Conservation (phyloP, 2,113 vertebrate species). For the Hippolais icterina region DNA sequence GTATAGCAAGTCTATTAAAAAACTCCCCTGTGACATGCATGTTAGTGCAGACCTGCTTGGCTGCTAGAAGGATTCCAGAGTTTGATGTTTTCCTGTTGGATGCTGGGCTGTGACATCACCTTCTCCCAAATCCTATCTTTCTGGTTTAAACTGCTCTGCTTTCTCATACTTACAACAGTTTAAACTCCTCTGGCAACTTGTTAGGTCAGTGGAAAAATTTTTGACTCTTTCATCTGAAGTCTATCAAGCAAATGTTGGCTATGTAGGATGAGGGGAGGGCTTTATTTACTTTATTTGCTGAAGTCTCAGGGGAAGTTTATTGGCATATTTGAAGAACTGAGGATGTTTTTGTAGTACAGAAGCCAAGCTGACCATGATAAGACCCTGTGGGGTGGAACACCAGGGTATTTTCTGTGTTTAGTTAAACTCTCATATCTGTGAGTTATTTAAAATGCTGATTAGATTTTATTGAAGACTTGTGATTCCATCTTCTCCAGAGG, state of each 20-base stretch:
- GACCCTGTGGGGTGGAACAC: background rate
- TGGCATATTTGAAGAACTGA: conserved; percentile 21
- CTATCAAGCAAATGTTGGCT: background rate
- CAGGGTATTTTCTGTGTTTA: conserved; percentile 46
- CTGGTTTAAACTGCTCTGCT: background rate
- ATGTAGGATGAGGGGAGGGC: background rate
- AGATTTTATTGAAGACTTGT: conserved; percentile 23
- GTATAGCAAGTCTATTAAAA: background rate
- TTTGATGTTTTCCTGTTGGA: background rate
- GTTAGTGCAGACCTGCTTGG: background rate
- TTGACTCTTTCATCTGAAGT: background rate
- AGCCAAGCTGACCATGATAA: background rate
- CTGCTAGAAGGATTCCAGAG: conserved; percentile 9
- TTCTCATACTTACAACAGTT: background rate
- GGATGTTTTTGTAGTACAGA: conserved; percentile 47
- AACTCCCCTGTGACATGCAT: background rate
- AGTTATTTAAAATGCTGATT: conserved; percentile 33
- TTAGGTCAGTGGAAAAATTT: background rate
- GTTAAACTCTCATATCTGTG: conserved; percentile 28
- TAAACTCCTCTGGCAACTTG: background rate
- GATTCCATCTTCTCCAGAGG: conserved; percentile 17
- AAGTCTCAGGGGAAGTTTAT: background rate
- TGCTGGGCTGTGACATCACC: background rate
- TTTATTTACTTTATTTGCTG: conserved; percentile 15
- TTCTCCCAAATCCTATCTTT: background rate